phyloP scores from a whole-genome alignment of 2,113 vertebrate species.

The Progne subis region DNA sequence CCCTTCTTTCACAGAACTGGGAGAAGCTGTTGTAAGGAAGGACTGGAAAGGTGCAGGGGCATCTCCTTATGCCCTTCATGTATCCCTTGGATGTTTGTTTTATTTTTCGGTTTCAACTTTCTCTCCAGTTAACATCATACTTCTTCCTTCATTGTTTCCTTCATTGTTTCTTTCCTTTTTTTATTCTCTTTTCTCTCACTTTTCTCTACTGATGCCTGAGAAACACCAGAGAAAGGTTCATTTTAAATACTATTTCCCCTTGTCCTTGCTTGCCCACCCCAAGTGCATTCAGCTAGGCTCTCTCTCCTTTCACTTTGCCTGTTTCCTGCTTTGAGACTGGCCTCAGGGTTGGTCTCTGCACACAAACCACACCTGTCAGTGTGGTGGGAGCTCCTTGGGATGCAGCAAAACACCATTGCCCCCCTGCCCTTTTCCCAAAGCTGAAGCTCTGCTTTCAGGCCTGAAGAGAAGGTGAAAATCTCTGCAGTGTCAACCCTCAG shows the following conservation, averaged over 20 bases:
- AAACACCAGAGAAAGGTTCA: neutral
- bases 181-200: neutral
- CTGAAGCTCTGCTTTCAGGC: neutral
- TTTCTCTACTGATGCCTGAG: neutral
- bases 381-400: neutral
- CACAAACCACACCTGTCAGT: neutral
- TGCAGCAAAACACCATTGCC: neutral
- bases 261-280: neutral
- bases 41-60: neutral
- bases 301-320: neutral
- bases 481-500: neutral
- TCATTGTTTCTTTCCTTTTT: neutral
- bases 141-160: neutral
- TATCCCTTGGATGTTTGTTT: neutral
- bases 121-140: neutral
- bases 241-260: neutral
- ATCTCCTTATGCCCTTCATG: neutral
- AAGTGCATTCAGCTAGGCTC: neutral
- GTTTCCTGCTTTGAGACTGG: neutral
- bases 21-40: neutral
- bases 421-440: neutral
- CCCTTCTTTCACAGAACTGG: neutral
- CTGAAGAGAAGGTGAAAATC: neutral
- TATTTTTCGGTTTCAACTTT: neutral
- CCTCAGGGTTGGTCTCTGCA: neutral